Percentiles rank a stretch among this genome's conserved stretches.
These are phyloP conservation scores for Melanotaenia parkinsoni DNA, from an alignment of 2,797 vertebrate genomes.

Conservation along the genomic window DNA sequence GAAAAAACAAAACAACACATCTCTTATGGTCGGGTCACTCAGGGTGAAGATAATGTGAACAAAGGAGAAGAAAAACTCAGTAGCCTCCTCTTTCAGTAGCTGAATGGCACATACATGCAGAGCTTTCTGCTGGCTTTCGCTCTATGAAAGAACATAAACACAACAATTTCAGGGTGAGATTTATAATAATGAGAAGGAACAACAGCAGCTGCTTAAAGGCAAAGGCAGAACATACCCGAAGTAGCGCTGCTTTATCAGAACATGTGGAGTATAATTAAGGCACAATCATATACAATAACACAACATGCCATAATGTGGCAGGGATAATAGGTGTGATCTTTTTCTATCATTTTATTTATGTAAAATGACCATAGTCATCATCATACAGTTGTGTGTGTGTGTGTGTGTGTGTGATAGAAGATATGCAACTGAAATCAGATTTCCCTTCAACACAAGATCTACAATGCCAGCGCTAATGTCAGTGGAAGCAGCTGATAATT, in stretches of 20 bases:
- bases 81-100: neutral
- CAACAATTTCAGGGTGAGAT: slow-evolving; percentile 11
- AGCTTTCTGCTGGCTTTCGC: slow-evolving; percentile 5
- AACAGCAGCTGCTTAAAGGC: slow-evolving; percentile 14
- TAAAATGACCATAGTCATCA: slow-evolving; percentile 1
- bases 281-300: neutral
- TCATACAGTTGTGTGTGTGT: neutral
- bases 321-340: neutral
- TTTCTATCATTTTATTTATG: neutral
- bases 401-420: slow-evolving; percentile 1
- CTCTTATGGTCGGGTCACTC: neutral
- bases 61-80: neutral
- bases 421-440: slow-evolving; percentile 17
- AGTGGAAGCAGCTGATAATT: slow-evolving; percentile 32
- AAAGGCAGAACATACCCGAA: neutral
- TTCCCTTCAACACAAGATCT: slow-evolving; percentile 23
- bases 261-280: slow-evolving; percentile 10
- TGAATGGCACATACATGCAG: slow-evolving; percentile 2
- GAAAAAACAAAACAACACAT: neutral
- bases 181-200: slow-evolving; percentile 6
- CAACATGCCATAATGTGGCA: neutral
- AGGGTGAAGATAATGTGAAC: neutral
- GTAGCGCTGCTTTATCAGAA: neutral
- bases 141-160: slow-evolving; percentile 13
- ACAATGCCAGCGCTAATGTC: slow-evolving; percentile 26